Conservation (phyloP, 30 jellyfish, hydroid and myxozoan genomes). For the Chironex yamaguchii region DNA sequence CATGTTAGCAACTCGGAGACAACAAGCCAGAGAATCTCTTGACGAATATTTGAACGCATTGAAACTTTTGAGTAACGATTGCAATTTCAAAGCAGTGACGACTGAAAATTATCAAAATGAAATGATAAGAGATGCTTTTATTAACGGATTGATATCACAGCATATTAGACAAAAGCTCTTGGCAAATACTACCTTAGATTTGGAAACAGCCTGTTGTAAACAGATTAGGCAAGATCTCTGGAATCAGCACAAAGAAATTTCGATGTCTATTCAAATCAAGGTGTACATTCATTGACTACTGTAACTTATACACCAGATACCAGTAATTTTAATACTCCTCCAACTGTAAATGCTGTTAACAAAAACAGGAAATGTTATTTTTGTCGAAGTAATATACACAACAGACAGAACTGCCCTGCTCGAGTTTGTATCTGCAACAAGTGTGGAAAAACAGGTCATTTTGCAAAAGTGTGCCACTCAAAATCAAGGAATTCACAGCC, state of each 20-base stretch:
- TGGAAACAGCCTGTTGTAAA: too few relatives aligned
- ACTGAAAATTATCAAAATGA: too few relatives aligned
- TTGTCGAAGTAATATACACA: background rate
- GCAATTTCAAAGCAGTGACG: background rate
- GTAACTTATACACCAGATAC: too few relatives aligned
- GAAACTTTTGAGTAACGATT: background rate
- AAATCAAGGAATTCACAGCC: background rate
- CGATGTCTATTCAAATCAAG: too few relatives aligned
- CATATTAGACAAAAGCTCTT: too few relatives aligned
- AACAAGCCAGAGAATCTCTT: background rate
- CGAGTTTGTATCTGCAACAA: background rate
- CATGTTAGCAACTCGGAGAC: background rate
- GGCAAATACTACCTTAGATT: too few relatives aligned
- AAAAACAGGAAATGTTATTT: background rate
- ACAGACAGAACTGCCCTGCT: background rate
- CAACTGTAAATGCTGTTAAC: background rate
- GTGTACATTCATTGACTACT: too few relatives aligned
- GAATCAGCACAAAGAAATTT: too few relatives aligned
- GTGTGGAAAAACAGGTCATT: background rate
- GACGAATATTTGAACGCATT: background rate
- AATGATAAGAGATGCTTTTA: too few relatives aligned
- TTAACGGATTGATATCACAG: too few relatives aligned
- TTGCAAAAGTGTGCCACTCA: background rate
- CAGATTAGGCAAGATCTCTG: too few relatives aligned
- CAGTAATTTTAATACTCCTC: too few relatives aligned